Evolutionary conservation across 2,888 invertebrate genomes (phyloP), one percentile per base, ranked within the genome.

Genomic region (Leptothorax acervorum): DNA sequence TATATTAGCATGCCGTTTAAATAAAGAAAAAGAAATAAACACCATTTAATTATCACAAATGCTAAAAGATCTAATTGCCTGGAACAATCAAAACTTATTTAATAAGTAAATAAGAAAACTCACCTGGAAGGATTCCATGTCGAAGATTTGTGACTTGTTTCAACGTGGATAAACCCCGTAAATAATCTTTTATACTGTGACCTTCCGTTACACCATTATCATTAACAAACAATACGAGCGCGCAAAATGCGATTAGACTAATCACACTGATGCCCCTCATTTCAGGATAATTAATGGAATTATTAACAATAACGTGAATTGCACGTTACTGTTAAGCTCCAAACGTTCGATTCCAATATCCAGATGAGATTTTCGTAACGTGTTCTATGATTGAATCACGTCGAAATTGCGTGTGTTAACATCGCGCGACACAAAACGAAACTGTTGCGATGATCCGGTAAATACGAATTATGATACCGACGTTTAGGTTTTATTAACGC

Each of bases 41-140:
- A 35, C 8, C 1, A 70, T 31, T 70, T 31, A 35, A n/a, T 35
- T 53, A 53, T n/a, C 3, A 51, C 12, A 31, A 70, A 48, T 31
- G 9, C 6, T 31, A 31, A n/a, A 15, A 23, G 15, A 35, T n/a
- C 9, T 9, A 35, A 39, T 12, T 39, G 2, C 1, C 11, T 42
- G 11, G 9, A 70, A 6, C 15, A 39, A 73, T 39, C 35, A 11
- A 39, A 23, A 23, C 2, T n/a, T 12, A 70, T 70, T 70, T 6
- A 42, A 55, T 39, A 18, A 42, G 3, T 39, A 55, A 55, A 39
- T 71, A 53, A 23, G 3, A 0, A 71, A 39, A 53, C 15, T 70
- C 18, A 79, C 79, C 79, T 57, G 79, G 79, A 0, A 79, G 71
- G 12, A 79, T 79, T 18, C 79, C 79, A 31, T 79, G 35, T 35